Evolutionary conservation across 2,888 invertebrate genomes (phyloP), one percentile per base, ranked within the genome.

Genomic region (Rhagophthalmus giganteus): DNA sequence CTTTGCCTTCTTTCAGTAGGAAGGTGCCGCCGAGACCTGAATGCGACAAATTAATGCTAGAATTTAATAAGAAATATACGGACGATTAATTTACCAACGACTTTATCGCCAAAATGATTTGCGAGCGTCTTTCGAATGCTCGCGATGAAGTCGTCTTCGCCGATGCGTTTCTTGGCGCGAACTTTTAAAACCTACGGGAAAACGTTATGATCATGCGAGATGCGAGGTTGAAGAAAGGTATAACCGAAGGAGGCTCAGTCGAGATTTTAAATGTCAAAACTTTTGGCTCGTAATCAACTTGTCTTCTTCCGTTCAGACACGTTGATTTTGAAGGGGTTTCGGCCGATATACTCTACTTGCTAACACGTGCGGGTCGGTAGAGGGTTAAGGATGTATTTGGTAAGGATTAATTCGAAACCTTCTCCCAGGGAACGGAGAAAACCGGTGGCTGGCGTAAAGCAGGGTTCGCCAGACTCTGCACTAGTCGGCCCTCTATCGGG

Each of bases 21-120:
- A 98, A 97, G 28, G 86, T 81, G 44, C 98, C 98, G 48, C 96
- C 97, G 47, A 98, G 72, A 44, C 90, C 93, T 87, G 67, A 37
- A 1, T 9, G 8, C 4, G 20, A 3, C n/a, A 11, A 12, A 12
- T 25, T 11, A 5, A 2, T 37, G 24, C 9, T 13, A 1, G 2
- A 25, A 37, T 20, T 12, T 25, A 37, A 25, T 1, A 31, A 10
- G 6, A 4, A 31, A 9, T n/a, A 5, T 27, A 2, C 8, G 9
- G n/a, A 9, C 27, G 9, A n/a, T n/a, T n/a, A n/a, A 30, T 73
- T 71, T 69, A 79, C 87, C 90, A 24, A 93, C 84, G 38, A 85
- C 81, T 70, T 87, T 81, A 11, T 86, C 81, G 7, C 81, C 81
- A 65, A 87, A 93, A 59, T 83, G 77, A 10, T 78, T 72, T 53